A percentile compares a stretch with the other conserved stretches of the same genome.
phyloP scores from a whole-genome alignment of 2,888 invertebrate genomes.

The Leucozona laternaria region DNA sequence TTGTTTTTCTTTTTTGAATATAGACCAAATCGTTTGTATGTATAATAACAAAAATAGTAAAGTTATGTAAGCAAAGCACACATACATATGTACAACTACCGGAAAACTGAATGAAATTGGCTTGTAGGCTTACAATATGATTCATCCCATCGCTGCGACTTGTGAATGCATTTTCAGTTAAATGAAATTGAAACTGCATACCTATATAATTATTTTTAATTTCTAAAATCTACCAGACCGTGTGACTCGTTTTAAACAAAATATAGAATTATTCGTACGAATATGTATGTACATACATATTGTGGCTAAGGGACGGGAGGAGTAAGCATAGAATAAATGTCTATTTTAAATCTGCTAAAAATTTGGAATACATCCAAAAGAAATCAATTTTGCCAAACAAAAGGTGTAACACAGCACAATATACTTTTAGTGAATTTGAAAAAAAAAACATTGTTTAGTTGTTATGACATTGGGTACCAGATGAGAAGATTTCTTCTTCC shows the following conservation, averaged over 20 bases:
- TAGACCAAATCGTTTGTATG: neutral
- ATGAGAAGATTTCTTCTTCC: conserved; percentile 1
- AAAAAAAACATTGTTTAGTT: neutral
- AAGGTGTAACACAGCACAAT: conserved; percentile 17
- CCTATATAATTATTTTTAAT: neutral
- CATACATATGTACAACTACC: too few species aligned
- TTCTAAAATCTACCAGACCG: conserved; percentile 17
- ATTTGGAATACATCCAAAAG: conserved; percentile 19
- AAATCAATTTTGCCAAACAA: conserved; percentile 30
- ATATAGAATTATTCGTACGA: neutral
- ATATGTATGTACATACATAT: neutral
- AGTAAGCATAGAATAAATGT: neutral
- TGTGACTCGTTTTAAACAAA: conserved; percentile 25
- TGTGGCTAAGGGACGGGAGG: neutral
- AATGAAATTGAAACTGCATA: conserved; percentile 8
- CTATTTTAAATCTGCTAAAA: conserved; percentile 20
- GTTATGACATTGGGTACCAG: neutral
- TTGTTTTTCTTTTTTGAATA: neutral
- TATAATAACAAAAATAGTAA: neutral
- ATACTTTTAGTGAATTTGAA: neutral
- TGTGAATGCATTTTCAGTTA: conserved; percentile 14
- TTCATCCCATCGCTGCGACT: neutral
- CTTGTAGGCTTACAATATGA: neutral
- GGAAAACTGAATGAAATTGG: conserved; percentile 10
- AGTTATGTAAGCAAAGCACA: neutral